These are phyloP conservation scores for Carassius gibelio DNA, from an alignment of 2,113 vertebrate genomes.

Conservation along the genomic window DNA sequence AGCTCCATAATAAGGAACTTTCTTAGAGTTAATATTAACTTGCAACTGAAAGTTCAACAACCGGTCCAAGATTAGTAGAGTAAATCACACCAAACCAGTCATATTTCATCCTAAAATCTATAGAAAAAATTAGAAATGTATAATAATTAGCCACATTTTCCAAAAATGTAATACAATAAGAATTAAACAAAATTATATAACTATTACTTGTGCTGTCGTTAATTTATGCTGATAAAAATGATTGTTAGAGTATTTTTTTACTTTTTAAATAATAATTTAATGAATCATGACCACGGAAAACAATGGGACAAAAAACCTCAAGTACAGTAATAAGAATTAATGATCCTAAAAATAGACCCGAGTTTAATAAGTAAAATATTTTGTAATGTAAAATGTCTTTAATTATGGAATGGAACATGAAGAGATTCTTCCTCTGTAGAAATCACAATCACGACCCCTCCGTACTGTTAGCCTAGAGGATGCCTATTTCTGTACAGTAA, in stretches of 20 bases:
- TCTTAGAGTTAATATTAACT: conserved; percentile 16
- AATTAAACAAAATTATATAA: not conserved
- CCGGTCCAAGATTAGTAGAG: not conserved
- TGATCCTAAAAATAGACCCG: not conserved
- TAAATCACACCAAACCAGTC: not conserved
- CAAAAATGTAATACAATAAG: not conserved
- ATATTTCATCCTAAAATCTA: not conserved
- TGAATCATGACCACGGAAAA: not conserved
- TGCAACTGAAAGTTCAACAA: not conserved
- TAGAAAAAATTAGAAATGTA: not conserved
- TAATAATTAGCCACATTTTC: not conserved
- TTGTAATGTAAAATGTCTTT: not conserved
- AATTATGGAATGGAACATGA: not conserved
- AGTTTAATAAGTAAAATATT: not conserved
- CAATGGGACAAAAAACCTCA: too few species aligned
- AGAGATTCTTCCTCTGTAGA: too few species aligned
- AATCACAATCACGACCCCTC: too few species aligned
- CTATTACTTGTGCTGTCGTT: not conserved
- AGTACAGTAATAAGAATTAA: not conserved
- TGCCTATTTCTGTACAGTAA: not conserved
- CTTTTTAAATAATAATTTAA: not conserved
- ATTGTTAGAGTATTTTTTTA: not conserved
- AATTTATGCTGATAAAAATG: not conserved
- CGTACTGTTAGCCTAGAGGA: not conserved
- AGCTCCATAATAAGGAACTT: not conserved